These are phyloP conservation scores for Rhodophaea formosa DNA, from an alignment of 2,888 invertebrate genomes.

Conservation along the genomic window DNA sequence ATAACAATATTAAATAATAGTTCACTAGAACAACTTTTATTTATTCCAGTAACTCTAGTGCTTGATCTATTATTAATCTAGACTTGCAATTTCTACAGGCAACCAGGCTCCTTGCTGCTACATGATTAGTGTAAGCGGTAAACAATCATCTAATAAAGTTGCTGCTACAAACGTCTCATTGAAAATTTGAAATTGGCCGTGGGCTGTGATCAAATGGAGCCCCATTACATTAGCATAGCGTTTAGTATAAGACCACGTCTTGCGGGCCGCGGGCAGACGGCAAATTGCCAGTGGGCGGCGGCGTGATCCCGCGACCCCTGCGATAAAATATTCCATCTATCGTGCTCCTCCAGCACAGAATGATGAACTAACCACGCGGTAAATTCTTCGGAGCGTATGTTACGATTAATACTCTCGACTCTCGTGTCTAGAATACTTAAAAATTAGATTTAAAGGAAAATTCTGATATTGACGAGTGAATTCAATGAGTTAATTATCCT, in stretches of 20 bases:
- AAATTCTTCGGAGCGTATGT: conserved; percentile 26
- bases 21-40: no score
- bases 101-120: conserved; percentile 15
- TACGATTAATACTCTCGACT: not conserved
- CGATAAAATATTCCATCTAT: conserved; percentile 65
- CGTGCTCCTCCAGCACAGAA: conserved; percentile 29
- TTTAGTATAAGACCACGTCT: conserved; percentile 71
- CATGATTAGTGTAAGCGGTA: conserved; percentile 37
- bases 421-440: no score
- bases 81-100: not conserved
- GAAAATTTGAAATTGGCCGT: conserved; percentile 73
- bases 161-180: conserved; percentile 68
- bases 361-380: conserved; percentile 32
- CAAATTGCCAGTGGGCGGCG: conserved; percentile 75
- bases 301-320: conserved; percentile 70
- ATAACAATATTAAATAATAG: no score
- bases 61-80: no score
- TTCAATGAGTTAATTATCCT: no score
- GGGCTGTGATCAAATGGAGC: conserved; percentile 74
- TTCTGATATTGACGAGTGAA: no score
- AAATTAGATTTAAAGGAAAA: no score
- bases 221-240: conserved; percentile 78
- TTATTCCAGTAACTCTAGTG: no score
- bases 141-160: conserved; percentile 61
- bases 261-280: conserved; percentile 58